Evolutionary conservation across 2,888 invertebrate species (phyloP).

Genomic region (Panzeria rudis): DNA sequence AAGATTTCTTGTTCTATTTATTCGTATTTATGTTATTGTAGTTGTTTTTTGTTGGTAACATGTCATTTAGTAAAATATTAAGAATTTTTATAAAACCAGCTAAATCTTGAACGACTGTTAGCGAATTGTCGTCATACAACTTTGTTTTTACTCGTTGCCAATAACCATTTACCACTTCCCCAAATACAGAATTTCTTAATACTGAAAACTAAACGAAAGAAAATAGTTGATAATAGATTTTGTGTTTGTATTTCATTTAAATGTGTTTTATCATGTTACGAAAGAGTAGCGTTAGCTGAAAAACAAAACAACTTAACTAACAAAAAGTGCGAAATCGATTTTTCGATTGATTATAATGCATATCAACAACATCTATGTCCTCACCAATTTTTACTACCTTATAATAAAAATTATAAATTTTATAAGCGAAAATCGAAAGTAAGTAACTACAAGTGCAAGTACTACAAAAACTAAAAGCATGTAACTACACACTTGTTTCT

Average conservation of each 20-base stretch:
- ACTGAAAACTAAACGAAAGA: not conserved
- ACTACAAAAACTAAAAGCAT: no score
- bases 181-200: conserved; percentile 6
- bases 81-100: conserved; percentile 56
- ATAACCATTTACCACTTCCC: not conserved
- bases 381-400: no score
- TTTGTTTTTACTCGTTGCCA: conserved; percentile 34
- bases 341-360: no score
- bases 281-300: no score
- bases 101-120: conserved; percentile 38
- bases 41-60: conserved; percentile 50
- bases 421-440: no score
- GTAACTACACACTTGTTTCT: no score
- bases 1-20: not conserved
- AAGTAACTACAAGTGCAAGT: no score
- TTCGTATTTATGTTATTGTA: conserved; percentile 15
- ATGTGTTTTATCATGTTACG: not conserved
- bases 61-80: conserved; percentile 67
- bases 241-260: not conserved
- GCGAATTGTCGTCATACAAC: conserved; percentile 55
- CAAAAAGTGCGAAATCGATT: no score
- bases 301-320: no score
- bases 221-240: not conserved
- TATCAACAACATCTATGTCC: no score
- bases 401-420: no score